phyloP scores from a whole-genome alignment of 2,113 vertebrate species.

The Quiscalus mexicanus region DNA sequence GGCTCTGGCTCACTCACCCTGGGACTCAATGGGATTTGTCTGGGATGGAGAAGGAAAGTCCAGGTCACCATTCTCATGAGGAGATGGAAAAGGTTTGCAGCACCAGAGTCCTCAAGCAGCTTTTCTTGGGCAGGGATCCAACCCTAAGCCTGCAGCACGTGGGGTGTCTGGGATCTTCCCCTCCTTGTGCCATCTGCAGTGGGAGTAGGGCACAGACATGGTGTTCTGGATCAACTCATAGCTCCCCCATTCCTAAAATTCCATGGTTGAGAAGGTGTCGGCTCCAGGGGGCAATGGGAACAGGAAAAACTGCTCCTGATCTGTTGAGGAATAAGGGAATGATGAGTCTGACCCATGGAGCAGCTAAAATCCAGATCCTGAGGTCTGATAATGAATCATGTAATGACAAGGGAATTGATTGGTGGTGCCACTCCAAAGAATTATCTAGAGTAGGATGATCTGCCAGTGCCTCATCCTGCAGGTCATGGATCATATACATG shows the following conservation, averaged over 20 bases:
- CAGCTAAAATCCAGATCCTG: background rate
- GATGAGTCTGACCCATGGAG: background rate
- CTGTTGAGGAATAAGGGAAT: background rate
- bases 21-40: rapidly evolving
- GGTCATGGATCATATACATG: background rate
- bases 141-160: background rate
- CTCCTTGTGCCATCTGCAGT: background rate
- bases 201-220: background rate
- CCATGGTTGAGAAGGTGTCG: background rate
- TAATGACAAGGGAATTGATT: background rate
- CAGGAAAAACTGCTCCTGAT: background rate
- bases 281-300: background rate
- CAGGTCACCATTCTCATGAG: rapidly evolving
- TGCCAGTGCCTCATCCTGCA: background rate
- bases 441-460: background rate
- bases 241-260: background rate
- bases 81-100: background rate
- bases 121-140: background rate
- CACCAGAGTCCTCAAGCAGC: background rate
- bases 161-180: background rate
- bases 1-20: background rate
- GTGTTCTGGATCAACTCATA: rapidly evolving
- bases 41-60: background rate
- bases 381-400: background rate
- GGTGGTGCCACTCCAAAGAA: background rate